These are phyloP conservation scores for Poeciliopsis turrubarensis DNA, from an alignment of 2,113 vertebrate species.

Conservation along the genomic window DNA sequence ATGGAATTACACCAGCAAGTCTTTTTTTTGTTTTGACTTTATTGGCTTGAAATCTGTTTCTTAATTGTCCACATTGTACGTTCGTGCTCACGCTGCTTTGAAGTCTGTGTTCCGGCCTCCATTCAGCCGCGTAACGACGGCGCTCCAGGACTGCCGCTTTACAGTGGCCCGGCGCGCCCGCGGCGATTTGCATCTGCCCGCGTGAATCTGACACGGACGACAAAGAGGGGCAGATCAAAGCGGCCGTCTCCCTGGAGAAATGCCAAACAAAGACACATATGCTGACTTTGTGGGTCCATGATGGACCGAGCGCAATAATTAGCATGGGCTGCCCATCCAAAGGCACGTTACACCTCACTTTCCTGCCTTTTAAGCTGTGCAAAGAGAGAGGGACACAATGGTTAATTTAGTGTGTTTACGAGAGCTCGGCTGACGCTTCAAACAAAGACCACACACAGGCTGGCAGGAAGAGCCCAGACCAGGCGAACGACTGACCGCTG, in stretches of 20 bases:
- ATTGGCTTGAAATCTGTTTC: background rate
- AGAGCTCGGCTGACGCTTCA: constrained; percentile 50
- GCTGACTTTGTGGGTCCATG: constrained; percentile 33
- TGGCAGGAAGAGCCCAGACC: background rate
- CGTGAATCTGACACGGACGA: constrained; percentile 30
- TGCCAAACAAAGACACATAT: constrained; percentile 66
- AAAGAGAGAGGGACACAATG: constrained; percentile 41
- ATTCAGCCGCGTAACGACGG: background rate
- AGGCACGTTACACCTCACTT: constrained; percentile 51
- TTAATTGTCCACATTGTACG: background rate
- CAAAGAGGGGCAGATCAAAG: constrained; percentile 69
- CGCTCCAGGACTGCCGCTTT: constrained; percentile 3
- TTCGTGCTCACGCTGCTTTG: background rate
- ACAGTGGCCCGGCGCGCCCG: constrained; percentile 24
- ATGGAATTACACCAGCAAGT: background rate
- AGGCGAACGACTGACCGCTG: constrained; percentile 46
- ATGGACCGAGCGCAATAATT: constrained; percentile 50
- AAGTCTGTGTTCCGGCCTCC: background rate
- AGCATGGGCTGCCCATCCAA: constrained; percentile 45
- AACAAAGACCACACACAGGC: constrained; percentile 70
- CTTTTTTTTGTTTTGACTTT: background rate
- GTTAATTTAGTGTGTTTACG: constrained; percentile 64
- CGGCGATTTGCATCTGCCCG: constrained; percentile 30
- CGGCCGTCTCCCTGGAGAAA: constrained; percentile 62
- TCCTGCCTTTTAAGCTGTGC: constrained; percentile 45